Evolutionary conservation across 2,113 vertebrate species (phyloP), one percentile per base, ranked within the genome.

Genomic region (Equus quagga): DNA sequence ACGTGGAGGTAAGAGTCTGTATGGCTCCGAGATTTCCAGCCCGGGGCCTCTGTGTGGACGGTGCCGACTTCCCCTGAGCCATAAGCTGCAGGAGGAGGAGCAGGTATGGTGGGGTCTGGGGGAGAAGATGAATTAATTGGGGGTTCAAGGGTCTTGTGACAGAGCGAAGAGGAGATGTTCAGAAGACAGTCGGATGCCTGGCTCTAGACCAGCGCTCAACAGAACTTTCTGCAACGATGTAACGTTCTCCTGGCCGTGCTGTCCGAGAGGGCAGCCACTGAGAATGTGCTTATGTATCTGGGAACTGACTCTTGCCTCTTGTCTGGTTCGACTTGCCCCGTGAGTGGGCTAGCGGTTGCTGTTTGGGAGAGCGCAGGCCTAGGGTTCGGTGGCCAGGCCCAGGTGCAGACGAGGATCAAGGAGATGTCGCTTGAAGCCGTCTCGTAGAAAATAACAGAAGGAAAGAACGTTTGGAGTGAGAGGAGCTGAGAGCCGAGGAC

Each of bases 391-490:
- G 2, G 19, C 13, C 79, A 19, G 67, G 41, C 19, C 1, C 18
- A 51, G 73, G 54, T 33, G 65, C 49, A 87, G 51, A 33, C 2
- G 0, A 41, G 46, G 75, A 2, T 10, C 3, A 0, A 36, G 17
- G 41, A 5, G 1, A 12, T 41, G 49, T 24, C 13, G 0, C 0
- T 3, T 2, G 26, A 86, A 46, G 80, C 19, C 3, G 0, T 17
- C 0, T 1, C 5, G 41, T 7, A 19, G 70, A 13, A 36, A 65
- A 31, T 13, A 58, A 67, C 13, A 21, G 36, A 10, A 24, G 9
- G 60, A 23, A 58, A 41, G 13, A 21, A 19, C 0, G 28, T 62
- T 54, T 60, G 17, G 49, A n/a, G 17, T 1, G 6, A 23, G 92
- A 49, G 56, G 56, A 11, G 28, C 72, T 23, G 72, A n/a, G 15